Percentiles rank a stretch among this genome's conserved stretches.
phyloP scores from a whole-genome alignment of 1,140 invertebrate genomes.

The Aphelenchoides besseyi region DNA sequence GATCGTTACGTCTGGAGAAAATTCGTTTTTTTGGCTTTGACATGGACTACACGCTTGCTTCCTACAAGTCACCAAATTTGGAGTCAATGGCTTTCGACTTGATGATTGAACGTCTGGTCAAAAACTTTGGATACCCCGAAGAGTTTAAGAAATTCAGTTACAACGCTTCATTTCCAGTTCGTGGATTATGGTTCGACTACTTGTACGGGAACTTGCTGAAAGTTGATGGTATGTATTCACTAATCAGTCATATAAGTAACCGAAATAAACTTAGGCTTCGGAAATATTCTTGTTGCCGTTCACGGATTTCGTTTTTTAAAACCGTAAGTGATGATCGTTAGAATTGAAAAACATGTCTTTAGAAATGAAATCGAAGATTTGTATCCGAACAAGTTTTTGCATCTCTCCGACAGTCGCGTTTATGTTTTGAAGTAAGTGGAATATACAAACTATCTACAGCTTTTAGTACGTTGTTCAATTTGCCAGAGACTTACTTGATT shows the following conservation, averaged over 20 bases:
- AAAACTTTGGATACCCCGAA: slow-evolving; percentile 86
- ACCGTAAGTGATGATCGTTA: slow-evolving; percentile 73
- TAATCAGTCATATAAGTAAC: slow-evolving; percentile 66
- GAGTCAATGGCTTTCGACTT: slow-evolving; percentile 90
- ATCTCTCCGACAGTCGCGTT: slow-evolving; percentile 71
- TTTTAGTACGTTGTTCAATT: slow-evolving; percentile 80
- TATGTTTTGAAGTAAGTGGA: slow-evolving; percentile 73
- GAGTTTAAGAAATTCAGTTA: slow-evolving; percentile 90
- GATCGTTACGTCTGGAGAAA: slow-evolving; percentile 93
- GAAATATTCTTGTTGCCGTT: slow-evolving; percentile 92
- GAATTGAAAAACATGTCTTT: slow-evolving; percentile 31
- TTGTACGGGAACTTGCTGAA: slow-evolving; percentile 92
- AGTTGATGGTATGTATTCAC: slow-evolving; percentile 76
- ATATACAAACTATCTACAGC: neutral
- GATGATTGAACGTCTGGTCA: slow-evolving; percentile 77
- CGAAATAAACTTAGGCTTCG: slow-evolving; percentile 84
- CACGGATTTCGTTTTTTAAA: slow-evolving; percentile 96
- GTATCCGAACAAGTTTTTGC: slow-evolving; percentile 96
- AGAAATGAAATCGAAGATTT: slow-evolving; percentile 91
- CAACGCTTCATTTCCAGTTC: slow-evolving; percentile 90
- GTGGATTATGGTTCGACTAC: slow-evolving; percentile 96
- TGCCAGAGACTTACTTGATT: slow-evolving; percentile 91
- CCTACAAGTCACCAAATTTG: slow-evolving; percentile 92
- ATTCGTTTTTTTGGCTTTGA: slow-evolving; percentile 99
- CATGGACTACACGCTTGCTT: slow-evolving; percentile 71